Base-by-base conservation (phyloP, 2,113 vertebrate species). In the Synodontis membranacea region DNA sequence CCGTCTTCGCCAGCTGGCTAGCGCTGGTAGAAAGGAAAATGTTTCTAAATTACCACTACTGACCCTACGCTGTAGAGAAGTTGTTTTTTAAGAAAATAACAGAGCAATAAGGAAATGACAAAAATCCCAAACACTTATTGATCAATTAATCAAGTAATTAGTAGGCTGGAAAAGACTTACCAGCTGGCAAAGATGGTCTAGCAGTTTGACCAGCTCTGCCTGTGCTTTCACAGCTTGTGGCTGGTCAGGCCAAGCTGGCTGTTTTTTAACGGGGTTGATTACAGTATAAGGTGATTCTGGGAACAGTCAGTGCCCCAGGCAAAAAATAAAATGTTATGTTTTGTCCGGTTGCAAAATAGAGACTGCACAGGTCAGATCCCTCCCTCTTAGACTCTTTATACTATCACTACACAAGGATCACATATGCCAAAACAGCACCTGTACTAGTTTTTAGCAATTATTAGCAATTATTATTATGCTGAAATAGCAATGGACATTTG, bases 241-340 rank as follows among this genome's bases (percentile, higher is more conserved):
- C 25, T 60, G 54, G 21, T 62, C 80, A 81, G 23, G 44, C 9
- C 25, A 28, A 60, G 50, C 80, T 28, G 52, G 23, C 52, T 58
- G 23, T 50, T 76, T 50, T 80, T 52, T 28, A 81, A 7, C 79
- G 28, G 2, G 10, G 34, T 23, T 25, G 31, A 50, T 23, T 58
- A 58, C 34, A 58, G 19, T 25, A 56, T 39, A 58, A 25, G 21
- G n/a, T 80, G 78, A 58, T 56, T 80, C 52, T 80, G 21, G 34
- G 78, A 80, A 80, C 78, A 58, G 52, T 80, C 9, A 58, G 34
- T 56, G 78, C 78, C 39, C 11, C 52, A 80, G 78, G 78, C 31
- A 25, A 80, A 58, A 80, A 37, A 54, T 11, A 37, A 54, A 21
- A 52, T 52, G 1, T 54, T 79, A 19, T 34, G 76, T 50, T 31